Conservation (phyloP, 2,113 vertebrate species). For the Laticauda laticaudata region DNA sequence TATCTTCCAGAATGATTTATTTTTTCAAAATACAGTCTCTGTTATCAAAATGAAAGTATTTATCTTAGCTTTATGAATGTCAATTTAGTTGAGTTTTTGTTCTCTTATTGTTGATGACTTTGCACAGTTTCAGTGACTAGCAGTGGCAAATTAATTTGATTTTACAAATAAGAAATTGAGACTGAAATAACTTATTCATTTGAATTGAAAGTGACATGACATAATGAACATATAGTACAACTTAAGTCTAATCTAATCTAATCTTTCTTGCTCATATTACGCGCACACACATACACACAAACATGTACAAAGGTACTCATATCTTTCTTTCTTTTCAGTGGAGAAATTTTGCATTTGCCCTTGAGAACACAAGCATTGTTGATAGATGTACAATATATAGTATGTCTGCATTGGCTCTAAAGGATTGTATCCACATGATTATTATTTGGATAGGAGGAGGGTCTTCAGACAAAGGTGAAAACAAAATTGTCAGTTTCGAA, state of each 20-base stretch:
- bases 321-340: not conserved
- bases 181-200: not conserved
- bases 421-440: not conserved
- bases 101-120: not conserved
- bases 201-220: not conserved
- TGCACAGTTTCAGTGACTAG: not conserved
- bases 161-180: not conserved
- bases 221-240: not conserved
- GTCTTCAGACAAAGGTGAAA: not conserved
- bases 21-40: not conserved
- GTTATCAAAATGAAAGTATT: conserved; percentile 1
- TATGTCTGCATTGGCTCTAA: not conserved
- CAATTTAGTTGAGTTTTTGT: not conserved
- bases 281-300: not conserved
- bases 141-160: not conserved
- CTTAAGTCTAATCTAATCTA: not conserved
- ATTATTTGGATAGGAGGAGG: not conserved
- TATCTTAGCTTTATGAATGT: not conserved
- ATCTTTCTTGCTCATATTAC: not conserved
- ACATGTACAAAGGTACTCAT: not conserved
- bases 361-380: not conserved
- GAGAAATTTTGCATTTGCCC: not conserved
- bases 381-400: not conserved
- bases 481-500: not conserved
- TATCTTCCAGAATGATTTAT: not conserved